Evolutionary conservation across 2,888 invertebrate genomes (phyloP).

Genomic region (Oligia fasciuncula): DNA sequence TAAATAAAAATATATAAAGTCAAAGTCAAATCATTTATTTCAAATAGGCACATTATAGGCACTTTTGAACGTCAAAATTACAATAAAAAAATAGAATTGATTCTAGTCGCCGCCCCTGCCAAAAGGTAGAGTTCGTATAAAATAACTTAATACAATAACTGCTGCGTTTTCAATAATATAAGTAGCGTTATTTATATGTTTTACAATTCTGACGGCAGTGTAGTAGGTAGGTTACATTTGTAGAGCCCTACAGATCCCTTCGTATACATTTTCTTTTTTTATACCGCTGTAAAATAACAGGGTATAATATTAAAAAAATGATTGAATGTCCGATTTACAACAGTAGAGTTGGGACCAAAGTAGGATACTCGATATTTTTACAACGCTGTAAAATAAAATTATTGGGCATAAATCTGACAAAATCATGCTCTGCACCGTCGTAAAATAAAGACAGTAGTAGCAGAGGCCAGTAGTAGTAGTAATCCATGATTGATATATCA

Average conservation of each 20-base stretch:
- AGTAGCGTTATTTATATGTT: neutral
- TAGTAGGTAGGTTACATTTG: neutral
- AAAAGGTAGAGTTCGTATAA: too few species aligned
- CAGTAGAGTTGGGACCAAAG: constrained; percentile 8
- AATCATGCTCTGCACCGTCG: constrained; percentile 48
- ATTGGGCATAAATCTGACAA: constrained; percentile 50
- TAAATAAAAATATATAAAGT: neutral
- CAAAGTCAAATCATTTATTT: too few species aligned
- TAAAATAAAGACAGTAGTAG: constrained; percentile 44
- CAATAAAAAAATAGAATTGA: too few species aligned
- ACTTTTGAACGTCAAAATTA: too few species aligned
- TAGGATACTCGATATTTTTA: constrained; percentile 49
- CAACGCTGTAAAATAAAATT: constrained; percentile 55
- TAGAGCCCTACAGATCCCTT: neutral
- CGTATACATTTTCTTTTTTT: constrained; percentile 9
- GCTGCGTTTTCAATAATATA: neutral
- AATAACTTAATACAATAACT: neutral
- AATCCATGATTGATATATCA: constrained; percentile 15
- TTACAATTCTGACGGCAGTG: neutral
- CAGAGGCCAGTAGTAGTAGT: neutral
- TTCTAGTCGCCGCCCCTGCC: too few species aligned
- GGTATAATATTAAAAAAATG: constrained; percentile 39
- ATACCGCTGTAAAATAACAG: constrained; percentile 29
- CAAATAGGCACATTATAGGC: too few species aligned
- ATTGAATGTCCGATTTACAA: constrained; percentile 48